Conservation (phyloP, 2,113 vertebrate genomes). For the Myrmophylax atrothorax region DNA sequence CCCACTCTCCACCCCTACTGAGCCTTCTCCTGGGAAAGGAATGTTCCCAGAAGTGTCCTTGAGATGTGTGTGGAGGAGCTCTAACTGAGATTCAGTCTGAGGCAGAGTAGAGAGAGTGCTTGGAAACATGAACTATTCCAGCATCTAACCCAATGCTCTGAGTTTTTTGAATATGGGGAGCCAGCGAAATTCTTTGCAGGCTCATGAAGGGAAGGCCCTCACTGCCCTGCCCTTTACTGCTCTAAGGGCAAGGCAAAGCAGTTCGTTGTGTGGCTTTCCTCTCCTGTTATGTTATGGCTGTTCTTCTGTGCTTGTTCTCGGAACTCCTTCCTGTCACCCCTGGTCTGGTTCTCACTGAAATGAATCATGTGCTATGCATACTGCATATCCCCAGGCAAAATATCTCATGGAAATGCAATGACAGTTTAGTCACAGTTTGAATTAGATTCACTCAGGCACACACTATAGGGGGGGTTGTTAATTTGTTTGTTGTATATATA, state of each 20-base stretch:
- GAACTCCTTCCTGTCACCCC: constrained; percentile 18
- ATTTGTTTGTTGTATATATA: constrained; percentile 37
- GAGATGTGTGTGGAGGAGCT: neutral
- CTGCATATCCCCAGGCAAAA: constrained; percentile 45
- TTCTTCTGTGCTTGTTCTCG: neutral
- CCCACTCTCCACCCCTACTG: neutral
- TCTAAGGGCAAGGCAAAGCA: neutral
- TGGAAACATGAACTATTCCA: neutral
- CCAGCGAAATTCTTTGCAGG: neutral
- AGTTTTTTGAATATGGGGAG: neutral
- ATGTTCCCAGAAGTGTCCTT: neutral
- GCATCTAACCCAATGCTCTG: neutral
- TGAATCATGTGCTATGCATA: constrained; percentile 31
- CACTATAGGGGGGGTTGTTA: neutral
- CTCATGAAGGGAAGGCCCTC: neutral
- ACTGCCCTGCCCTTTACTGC: neutral
- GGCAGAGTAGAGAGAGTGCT: neutral
- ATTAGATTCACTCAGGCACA: constrained; percentile 36
- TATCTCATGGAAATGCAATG: constrained; percentile 30
- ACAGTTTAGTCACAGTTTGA: constrained; percentile 49
- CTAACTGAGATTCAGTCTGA: neutral
- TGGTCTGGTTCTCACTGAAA: constrained; percentile 19
- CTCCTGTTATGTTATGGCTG: neutral
- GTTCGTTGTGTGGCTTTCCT: neutral
- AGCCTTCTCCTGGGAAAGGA: neutral